Base-by-base conservation (phyloP, 2,113 vertebrate species). In the Trichechus manatus region DNA sequence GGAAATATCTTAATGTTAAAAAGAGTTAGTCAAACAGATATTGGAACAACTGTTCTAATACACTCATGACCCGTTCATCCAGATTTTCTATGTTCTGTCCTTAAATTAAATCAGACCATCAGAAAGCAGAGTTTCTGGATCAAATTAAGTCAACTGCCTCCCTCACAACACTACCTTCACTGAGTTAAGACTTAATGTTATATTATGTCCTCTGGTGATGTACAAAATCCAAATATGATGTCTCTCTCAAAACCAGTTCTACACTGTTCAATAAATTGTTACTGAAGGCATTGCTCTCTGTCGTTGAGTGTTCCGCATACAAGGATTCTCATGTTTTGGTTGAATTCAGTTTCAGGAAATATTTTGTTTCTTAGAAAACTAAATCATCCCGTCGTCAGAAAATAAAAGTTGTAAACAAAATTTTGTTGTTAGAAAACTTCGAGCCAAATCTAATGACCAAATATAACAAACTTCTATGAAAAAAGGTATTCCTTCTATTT, bases 1-100 rank as follows among this genome's bases (percentile, higher is more conserved):
- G 31, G 81, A 96, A 95, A 94, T 93, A 61, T n/a, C 66, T 77
- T 89, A 74, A 83, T 85, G 25, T 44, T 79, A 83, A 92, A 93
- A 82, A 56, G 42, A 90, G 36, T 78, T 33, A 77, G 14, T 83
- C 44, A 72, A 56, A 80, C 4, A 53, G 20, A 91, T n/a, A 77
- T 10, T 61, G 61, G 5, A 93, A 72, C 1, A 78, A 92, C 70
- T 64, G 72, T 81, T 91, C 29, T 91, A 85, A 93, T 42, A 42
- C 1, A 93, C 59, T 17, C 33, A 64, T 66, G 66, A 42, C 44
- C 23, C 3, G 66, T 72, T 86, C 36, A n/a, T 91, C 78, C 78
- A 42, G 31, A 83, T 70, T 75, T 91, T 79, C 70, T 13, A 93
- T 61, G 53, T 92, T 92, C 50, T 64, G 29, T 2, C 44, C 44